Base-by-base conservation (phyloP, 2,797 vertebrate genomes). In the Australoheros facetus region DNA sequence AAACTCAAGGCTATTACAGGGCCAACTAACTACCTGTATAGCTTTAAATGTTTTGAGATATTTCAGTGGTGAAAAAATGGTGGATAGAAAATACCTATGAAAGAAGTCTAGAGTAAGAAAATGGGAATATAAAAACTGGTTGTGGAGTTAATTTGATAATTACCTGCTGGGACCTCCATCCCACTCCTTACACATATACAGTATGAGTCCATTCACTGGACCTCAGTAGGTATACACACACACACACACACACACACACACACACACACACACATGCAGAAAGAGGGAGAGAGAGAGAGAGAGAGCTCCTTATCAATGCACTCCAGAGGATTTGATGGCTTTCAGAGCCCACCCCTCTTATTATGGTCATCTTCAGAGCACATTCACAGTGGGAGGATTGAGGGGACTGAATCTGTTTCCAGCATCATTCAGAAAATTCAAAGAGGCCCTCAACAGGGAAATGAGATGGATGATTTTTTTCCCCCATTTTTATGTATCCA, bases 371-470 rank as follows among this genome's bases (percentile, higher is more conserved):
- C 87, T 88, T 87, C 89, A 79, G 86, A 89, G 89, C 84, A 71
- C 82, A 92, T 94, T 95, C 83, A 91, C 86, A 66, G 84, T 77
- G 76, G 88, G 77, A 84, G 85, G 88, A 93, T 86, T 90, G 89
- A 87, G 79, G 81, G 79, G 83, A 91, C 78, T 78, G 82, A 83
- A 93, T 94, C 93, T 85, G 85, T 91, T 87, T 88, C 90, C 92
- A 89, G 87, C 88, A 91, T 91, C 88, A 88, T 95, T 95, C 87
- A 87, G 84, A 91, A 94, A 94, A 95, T 94, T 86, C 91, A 93
- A 91, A 83, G 87, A 91, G 88, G 83, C 75, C 82, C 90, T 93
- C 89, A 85, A 85, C 81, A 91, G 83, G 90, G 91, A 94, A 94
- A 94, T 94, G 89, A 93, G 88, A 93, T 79, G 78, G 87, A 90